Conservation (phyloP, 1,140 invertebrate species). For the Copidosoma floridanum region DNA sequence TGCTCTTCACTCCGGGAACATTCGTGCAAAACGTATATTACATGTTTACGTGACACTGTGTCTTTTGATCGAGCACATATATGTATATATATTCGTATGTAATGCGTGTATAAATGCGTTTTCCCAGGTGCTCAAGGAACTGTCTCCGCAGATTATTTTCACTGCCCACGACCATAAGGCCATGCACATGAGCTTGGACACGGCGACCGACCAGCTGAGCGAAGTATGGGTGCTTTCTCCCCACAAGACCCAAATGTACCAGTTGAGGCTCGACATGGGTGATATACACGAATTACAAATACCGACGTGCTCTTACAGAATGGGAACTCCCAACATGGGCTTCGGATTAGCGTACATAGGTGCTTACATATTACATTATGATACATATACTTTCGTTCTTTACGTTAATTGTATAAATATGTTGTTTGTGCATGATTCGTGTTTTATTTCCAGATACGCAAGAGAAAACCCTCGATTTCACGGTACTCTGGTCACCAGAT, state of each 20-base stretch:
- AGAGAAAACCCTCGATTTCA: slow-evolving; percentile 52
- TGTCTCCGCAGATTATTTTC: slow-evolving; percentile 78
- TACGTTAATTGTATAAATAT: no score
- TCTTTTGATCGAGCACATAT: background rate
- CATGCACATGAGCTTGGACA: slow-evolving; percentile 58
- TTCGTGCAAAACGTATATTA: slow-evolving; percentile 65
- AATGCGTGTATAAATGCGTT: no score
- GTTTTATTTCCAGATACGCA: slow-evolving; percentile 51
- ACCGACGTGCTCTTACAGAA: slow-evolving; percentile 92
- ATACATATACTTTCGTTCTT: no score
- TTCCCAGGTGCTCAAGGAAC: slow-evolving; percentile 62
- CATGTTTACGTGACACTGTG: no score
- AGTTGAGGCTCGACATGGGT: slow-evolving; percentile 53
- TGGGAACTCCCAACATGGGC: slow-evolving; percentile 82
- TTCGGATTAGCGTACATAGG: slow-evolving; percentile 81
- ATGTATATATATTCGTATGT: no score
- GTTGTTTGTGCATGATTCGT: no score
- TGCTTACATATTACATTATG: no score
- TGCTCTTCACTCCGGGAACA: slow-evolving; percentile 62
- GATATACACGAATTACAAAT: slow-evolving; percentile 80
- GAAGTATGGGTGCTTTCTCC: slow-evolving; percentile 52
- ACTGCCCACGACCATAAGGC: slow-evolving; percentile 81
- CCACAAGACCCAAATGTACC: slow-evolving; percentile 54
- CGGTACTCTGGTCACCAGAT: slow-evolving; percentile 53
- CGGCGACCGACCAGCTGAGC: slow-evolving; percentile 51